Evolutionary conservation across 2,113 vertebrate species (phyloP).

Genomic region (Nematolebias whitei): DNA sequence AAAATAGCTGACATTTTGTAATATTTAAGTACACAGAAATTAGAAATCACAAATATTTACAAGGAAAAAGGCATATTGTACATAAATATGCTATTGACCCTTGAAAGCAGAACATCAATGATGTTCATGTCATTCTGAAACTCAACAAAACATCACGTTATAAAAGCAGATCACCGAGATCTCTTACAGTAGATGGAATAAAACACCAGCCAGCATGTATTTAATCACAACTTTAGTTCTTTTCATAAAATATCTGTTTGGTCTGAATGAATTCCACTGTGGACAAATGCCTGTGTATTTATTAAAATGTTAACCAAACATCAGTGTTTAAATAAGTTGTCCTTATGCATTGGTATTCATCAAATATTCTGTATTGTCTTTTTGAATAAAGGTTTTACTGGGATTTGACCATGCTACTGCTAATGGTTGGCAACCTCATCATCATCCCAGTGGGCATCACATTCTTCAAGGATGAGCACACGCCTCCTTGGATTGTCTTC

Average conservation of each 20-base stretch:
- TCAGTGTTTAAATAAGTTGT: neutral
- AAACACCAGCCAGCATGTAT: too few species aligned
- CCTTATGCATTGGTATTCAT: slow-evolving; percentile 2
- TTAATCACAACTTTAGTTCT: too few species aligned
- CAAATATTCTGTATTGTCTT: slow-evolving; percentile 17
- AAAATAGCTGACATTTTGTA: neutral
- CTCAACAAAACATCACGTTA: too few species aligned
- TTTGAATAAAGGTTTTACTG: slow-evolving; percentile 92
- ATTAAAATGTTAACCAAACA: too few species aligned
- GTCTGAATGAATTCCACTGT: neutral
- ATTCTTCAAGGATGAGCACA: slow-evolving; percentile 99
- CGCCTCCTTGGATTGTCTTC: slow-evolving; percentile 98
- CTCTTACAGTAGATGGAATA: too few species aligned
- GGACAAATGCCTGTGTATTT: neutral
- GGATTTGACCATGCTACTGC: slow-evolving; percentile 98
- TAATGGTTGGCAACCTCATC: slow-evolving; percentile 99
- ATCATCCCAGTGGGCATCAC: slow-evolving; percentile 99
- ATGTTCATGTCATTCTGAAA: too few species aligned
- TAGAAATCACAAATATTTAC: neutral
- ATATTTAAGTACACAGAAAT: neutral
- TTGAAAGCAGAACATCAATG: too few species aligned
- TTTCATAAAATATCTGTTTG: too few species aligned
- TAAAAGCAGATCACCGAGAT: too few species aligned
- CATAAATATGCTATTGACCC: neutral
- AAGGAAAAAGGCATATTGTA: neutral